phyloP scores from a whole-genome alignment of 2,797 vertebrate genomes.

The Morelia viridis region DNA sequence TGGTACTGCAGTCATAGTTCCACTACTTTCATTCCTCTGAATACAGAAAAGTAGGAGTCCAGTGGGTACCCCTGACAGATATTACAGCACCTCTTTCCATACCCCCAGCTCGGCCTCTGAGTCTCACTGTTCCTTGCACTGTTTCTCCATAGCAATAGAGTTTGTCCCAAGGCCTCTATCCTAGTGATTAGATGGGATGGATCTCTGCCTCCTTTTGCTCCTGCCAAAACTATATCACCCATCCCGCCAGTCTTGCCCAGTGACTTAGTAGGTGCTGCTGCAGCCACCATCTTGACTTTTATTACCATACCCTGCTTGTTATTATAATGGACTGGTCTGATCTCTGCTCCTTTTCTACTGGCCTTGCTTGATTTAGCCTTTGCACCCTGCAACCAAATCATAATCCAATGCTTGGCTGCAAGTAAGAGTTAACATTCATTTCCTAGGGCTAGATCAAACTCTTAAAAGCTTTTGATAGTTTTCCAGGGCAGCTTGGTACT shows the following conservation, averaged over 20 bases:
- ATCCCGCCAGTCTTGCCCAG: not conserved
- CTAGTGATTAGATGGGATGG: not conserved
- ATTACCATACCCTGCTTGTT: not conserved
- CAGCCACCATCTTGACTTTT: not conserved
- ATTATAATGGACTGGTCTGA: not conserved
- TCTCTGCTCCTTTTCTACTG: not conserved
- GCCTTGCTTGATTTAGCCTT: not conserved
- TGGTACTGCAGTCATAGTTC: too few relatives aligned
- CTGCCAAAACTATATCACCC: not conserved
- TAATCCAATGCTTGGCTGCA: not conserved
- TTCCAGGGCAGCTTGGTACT: not conserved
- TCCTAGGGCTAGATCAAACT: not conserved
- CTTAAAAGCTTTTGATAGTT: not conserved
- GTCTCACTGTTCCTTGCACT: not conserved
- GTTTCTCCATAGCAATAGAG: not conserved
- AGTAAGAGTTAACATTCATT: not conserved
- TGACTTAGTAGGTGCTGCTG: not conserved
- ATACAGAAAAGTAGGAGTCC: not conserved
- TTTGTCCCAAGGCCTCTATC: not conserved
- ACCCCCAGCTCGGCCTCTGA: not conserved
- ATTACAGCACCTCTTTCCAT: not conserved
- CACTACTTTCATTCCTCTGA: not conserved
- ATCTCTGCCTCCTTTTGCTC: not conserved
- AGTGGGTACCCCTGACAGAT: not conserved
- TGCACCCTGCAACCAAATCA: not conserved